Percentiles rank a stretch among this genome's conserved stretches.
These are phyloP conservation scores for Noctua pronuba DNA, from an alignment of 2,888 invertebrate genomes.

Conservation along the genomic window DNA sequence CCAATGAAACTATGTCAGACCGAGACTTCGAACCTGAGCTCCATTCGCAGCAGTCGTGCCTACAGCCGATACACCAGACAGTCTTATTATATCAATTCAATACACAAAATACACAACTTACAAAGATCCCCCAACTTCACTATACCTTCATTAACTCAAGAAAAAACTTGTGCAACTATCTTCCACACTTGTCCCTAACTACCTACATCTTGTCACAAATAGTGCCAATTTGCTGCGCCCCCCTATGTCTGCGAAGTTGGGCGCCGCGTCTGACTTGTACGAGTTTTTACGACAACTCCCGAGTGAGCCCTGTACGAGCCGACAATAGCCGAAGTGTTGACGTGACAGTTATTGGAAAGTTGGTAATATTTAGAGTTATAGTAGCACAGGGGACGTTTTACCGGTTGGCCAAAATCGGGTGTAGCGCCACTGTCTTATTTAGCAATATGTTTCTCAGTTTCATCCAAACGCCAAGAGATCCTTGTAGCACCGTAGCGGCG, in stretches of 20 bases:
- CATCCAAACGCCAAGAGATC: background rate
- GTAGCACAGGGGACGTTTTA: background rate
- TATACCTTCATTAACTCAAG: background rate
- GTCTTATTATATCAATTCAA: background rate
- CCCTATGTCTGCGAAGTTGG: slow-evolving; percentile 49
- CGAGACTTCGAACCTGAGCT: background rate
- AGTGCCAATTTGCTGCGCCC: slow-evolving; percentile 21
- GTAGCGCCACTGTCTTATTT: background rate
- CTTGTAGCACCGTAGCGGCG: background rate
- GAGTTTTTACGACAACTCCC: slow-evolving; percentile 10
- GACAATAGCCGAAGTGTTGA: background rate
- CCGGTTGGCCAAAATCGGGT: background rate
- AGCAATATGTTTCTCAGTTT: background rate
- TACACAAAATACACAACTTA: background rate
- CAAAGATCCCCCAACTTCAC: background rate
- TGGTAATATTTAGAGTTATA: background rate
- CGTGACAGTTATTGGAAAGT: background rate
- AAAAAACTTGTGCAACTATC: background rate
- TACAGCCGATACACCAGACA: background rate
- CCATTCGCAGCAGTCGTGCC: background rate
- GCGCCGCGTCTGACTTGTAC: background rate
- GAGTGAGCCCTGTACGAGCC: background rate
- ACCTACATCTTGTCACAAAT: slow-evolving; percentile 15
- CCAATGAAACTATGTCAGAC: background rate
- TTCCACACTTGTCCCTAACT: background rate